These are phyloP conservation scores for Phoeniculus purpureus DNA, from an alignment of 2,797 vertebrate species.

Conservation along the genomic window DNA sequence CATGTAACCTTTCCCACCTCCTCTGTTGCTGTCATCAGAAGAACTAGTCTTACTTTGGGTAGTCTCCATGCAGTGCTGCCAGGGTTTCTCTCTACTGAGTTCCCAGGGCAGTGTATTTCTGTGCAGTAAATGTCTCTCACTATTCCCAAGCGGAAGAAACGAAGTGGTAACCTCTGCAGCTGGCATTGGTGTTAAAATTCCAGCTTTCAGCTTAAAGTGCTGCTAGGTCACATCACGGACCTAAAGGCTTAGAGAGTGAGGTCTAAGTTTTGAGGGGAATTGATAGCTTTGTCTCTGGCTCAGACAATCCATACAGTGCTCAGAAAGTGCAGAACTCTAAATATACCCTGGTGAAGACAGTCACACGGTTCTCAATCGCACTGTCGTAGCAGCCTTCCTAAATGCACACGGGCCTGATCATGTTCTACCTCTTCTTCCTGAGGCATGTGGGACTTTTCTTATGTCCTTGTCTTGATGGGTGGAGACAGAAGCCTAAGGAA, in stretches of 20 bases:
- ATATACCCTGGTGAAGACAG: not conserved
- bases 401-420: not conserved
- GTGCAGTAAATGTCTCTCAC: not conserved
- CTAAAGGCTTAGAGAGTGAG: not conserved
- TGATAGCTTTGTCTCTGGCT: not conserved
- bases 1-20: not conserved
- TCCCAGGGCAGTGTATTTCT: not conserved
- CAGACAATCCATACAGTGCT: not conserved
- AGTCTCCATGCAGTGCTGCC: not conserved
- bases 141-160: not conserved
- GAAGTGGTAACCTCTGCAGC: not conserved
- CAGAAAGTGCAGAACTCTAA: not conserved
- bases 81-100: not conserved
- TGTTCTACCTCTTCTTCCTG: not conserved
- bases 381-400: not conserved
- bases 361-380: not conserved
- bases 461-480: not conserved
- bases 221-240: not conserved
- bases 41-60: not conserved
- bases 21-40: constrained; percentile 28
- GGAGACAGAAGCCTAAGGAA: not conserved
- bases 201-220: not conserved
- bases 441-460: not conserved
- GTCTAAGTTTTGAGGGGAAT: not conserved
- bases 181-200: not conserved